Evolutionary conservation across 2,888 invertebrate genomes (phyloP).

Genomic region (Ennomos quercinarius): DNA sequence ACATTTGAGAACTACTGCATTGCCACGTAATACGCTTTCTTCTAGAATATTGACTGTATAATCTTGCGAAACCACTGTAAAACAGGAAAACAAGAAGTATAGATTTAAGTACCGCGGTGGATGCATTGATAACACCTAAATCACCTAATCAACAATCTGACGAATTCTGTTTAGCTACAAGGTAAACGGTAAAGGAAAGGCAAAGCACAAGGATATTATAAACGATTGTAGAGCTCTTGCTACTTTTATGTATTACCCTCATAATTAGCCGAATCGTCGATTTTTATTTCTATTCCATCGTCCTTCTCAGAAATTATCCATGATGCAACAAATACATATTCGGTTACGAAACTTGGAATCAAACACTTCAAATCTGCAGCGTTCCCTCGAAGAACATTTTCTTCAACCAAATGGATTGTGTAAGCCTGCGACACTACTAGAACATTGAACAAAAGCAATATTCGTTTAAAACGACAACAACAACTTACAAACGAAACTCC

Average conservation of each 20-base stretch:
- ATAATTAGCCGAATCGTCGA: conserved; percentile 56
- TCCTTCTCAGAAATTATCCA: conserved; percentile 90
- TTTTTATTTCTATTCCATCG: conserved; percentile 66
- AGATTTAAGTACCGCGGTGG: background rate
- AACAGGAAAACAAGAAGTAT: conserved; percentile 28
- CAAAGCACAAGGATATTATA: conserved; percentile 33
- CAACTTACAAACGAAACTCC: no score
- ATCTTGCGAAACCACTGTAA: conserved; percentile 94
- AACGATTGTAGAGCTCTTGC: conserved; percentile 17
- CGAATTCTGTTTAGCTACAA: background rate
- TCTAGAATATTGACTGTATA: conserved; percentile 96
- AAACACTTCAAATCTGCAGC: conserved; percentile 92
- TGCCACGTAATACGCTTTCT: conserved; percentile 95
- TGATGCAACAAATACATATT: conserved; percentile 91
- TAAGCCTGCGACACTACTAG: conserved; percentile 88
- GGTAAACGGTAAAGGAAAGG: conserved; percentile 23
- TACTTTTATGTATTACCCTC: conserved; percentile 58
- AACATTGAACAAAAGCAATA: conserved; percentile 44
- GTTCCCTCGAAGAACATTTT: conserved; percentile 93
- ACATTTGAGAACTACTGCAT: conserved; percentile 95
- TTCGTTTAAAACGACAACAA: conserved; percentile 16
- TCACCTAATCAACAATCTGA: no score
- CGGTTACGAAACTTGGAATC: conserved; percentile 94
- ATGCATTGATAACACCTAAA: no score
- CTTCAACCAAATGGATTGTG: conserved; percentile 93